These are phyloP conservation scores for Lanistes nyassanus DNA, from an alignment of 1,140 invertebrate species.

Conservation along the genomic window DNA sequence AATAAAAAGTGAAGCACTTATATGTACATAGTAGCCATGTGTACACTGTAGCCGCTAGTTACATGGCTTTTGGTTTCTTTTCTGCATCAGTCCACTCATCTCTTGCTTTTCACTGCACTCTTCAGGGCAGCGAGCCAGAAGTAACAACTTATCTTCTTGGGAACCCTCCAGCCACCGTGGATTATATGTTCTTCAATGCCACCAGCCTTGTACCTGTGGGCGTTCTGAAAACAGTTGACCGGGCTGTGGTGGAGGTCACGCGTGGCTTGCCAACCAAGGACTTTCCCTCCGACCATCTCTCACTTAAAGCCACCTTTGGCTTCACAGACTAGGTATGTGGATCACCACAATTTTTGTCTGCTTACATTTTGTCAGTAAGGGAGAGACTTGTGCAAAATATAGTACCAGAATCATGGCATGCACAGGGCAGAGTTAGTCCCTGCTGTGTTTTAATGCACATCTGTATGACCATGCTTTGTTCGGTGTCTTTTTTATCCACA, in stretches of 20 bases:
- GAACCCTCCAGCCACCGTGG: constrained; percentile 37
- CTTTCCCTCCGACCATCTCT: constrained; percentile 57
- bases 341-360: not conserved
- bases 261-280: constrained; percentile 43
- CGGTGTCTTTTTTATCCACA: no score
- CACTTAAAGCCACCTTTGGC: constrained; percentile 45
- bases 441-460: not conserved
- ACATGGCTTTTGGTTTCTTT: not conserved
- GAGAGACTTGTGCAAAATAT: not conserved
- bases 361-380: no score
- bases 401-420: not conserved
- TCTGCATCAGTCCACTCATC: no score
- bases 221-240: constrained; percentile 36
- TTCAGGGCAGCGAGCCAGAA: constrained; percentile 46
- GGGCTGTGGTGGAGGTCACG: constrained; percentile 31
- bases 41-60: not conserved
- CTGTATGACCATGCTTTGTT: no score
- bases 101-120: no score
- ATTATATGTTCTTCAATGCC: constrained; percentile 50
- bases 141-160: constrained; percentile 41
- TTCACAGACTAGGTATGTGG: constrained; percentile 35
- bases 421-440: not conserved
- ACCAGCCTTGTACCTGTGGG: constrained; percentile 40
- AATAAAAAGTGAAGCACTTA: no score
- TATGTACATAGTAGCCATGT: no score